phyloP scores from a whole-genome alignment of 2,797 vertebrate genomes.

The Tragopan temminckii region DNA sequence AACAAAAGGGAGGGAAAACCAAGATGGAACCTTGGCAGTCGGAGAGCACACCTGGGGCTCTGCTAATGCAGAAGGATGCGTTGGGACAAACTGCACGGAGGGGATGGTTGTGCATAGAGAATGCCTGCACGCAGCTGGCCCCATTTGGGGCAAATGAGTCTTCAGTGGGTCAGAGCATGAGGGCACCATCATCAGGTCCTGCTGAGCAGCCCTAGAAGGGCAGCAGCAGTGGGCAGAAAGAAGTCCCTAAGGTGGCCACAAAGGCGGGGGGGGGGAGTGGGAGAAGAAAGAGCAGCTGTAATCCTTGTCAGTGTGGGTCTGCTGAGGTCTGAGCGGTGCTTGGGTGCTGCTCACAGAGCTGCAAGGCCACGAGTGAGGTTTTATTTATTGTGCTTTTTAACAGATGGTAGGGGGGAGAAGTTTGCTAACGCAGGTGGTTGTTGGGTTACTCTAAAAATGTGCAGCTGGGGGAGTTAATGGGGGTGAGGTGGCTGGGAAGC shows the following conservation, averaged over 20 bases:
- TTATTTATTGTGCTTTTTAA: not conserved
- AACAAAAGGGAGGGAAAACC: not conserved
- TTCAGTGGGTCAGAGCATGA: not conserved
- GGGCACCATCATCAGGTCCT: not conserved
- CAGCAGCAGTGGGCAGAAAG: rapidly evolving
- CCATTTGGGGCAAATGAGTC: not conserved
- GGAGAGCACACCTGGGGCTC: not conserved
- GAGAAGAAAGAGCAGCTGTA: not conserved
- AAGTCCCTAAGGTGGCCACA: rapidly evolving
- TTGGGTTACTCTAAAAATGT: not conserved
- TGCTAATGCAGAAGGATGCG: not conserved
- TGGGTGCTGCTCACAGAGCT: not conserved
- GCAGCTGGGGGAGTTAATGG: not conserved
- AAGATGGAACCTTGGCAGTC: not conserved
- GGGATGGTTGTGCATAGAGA: not conserved
- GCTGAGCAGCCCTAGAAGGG: not conserved
- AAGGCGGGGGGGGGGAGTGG: not conserved
- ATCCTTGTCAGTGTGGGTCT: not conserved
- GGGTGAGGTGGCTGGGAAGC: not conserved
- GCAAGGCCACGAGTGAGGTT: rapidly evolving
- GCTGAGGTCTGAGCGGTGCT: not conserved
- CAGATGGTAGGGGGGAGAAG: not conserved
- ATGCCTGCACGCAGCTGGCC: not conserved
- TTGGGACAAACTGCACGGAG: rapidly evolving
- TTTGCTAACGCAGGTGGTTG: not conserved